Base-by-base conservation (phyloP, 2,113 vertebrate genomes). In the Riparia riparia region DNA sequence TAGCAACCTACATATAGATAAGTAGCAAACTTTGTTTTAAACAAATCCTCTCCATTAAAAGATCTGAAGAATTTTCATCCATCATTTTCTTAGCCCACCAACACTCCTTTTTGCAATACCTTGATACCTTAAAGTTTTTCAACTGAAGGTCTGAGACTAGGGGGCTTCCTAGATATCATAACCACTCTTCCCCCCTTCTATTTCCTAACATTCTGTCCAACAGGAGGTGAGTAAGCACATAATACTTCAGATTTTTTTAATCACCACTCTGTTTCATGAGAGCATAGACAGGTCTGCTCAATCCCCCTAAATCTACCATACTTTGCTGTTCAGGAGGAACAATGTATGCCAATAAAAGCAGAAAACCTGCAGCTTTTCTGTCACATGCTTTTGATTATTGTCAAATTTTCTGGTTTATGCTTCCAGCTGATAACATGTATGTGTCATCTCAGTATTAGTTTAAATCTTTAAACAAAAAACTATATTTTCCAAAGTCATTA, bases 401-500 rank as follows among this genome's bases (percentile, higher is more conserved):
- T 91, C 95, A 97, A 96, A 92, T 97, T 97, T 96, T 98, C 97
- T 98, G 97, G 94, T 96, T 98, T 98, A 97, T 91, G 97, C 97
- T 98, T 97, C 97, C 97, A 97, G 97, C 91, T 95, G 95, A 90
- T 97, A 97, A 98, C 93, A 89, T 89, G 83, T 97, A 95, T 92
- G 94, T 89, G 91, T 97, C 93, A 97, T 96, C 94, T 97, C 97
- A 83, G 95, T 94, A 97, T 99, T 99, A 99, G 96, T 99, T 99
- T 98, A 99, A 99, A 98, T 99, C 99, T 98, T 99, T 99, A 99
- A 99, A 99, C 98, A 99, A 99, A 99, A 99, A 99, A 99, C 99
- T 99, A 99, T 99, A 99, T 99, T 99, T 99, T 98, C 99, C 99
- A 99, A 99, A 99, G 98, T 99, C 99, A 98, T 99, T 99, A 99